Percentiles rank a stretch among this genome's conserved stretches.
Conservation (phyloP, 2,888 invertebrate genomes). For the Philopedon plagiatum region DNA sequence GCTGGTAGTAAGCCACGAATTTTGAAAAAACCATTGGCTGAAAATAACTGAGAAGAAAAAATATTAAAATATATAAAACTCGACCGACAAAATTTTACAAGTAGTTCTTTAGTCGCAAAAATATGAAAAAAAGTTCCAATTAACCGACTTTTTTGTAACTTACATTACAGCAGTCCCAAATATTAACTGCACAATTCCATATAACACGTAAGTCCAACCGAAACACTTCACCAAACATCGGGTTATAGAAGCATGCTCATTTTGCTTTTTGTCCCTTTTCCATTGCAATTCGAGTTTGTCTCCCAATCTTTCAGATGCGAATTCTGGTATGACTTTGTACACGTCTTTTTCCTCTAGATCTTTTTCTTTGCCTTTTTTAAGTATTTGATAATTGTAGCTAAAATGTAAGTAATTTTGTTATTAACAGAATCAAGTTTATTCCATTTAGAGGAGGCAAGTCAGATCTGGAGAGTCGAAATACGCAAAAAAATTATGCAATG, state of each 20-base stretch:
- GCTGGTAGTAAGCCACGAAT: conserved; percentile 54
- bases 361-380: conserved; percentile 30
- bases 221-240: conserved; percentile 36
- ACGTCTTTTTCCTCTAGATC: conserved; percentile 44
- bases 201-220: conserved; percentile 40
- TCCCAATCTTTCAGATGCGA: conserved; percentile 35
- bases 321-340: conserved; percentile 39
- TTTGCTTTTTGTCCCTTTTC: conserved; percentile 17
- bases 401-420: not conserved
- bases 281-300: conserved; percentile 39
- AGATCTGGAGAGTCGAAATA: too few species aligned
- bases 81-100: too few species aligned
- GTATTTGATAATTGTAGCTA: conserved; percentile 39
- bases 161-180: conserved; percentile 35
- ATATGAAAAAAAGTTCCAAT: too few species aligned
- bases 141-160: too few species aligned
- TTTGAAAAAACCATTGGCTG: conserved; percentile 44
- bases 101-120: too few species aligned
- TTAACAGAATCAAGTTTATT: too few species aligned
- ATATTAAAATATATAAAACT: too few species aligned
- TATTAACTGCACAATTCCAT: conserved; percentile 23
- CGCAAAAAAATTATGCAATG: too few species aligned
- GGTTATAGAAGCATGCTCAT: conserved; percentile 24
- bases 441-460: too few species aligned
- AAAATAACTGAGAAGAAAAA: conserved; percentile 26